Evolutionary conservation across 2,113 vertebrate species (phyloP).

Genomic region (Ictalurus punctatus): DNA sequence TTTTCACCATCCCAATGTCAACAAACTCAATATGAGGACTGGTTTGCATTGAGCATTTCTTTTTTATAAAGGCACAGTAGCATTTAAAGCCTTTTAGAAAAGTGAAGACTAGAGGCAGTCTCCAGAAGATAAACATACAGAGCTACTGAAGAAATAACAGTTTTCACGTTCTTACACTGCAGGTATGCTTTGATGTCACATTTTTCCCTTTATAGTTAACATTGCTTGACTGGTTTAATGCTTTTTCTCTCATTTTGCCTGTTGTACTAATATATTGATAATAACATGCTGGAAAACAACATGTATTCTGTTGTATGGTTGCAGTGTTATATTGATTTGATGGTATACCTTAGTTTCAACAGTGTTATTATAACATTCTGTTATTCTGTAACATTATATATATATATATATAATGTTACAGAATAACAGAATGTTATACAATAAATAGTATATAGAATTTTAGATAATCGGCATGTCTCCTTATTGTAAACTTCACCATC

Average conservation of each 20-base stretch:
- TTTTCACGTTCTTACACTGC: not conserved
- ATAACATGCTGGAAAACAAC: too few species aligned
- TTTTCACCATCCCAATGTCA: not conserved
- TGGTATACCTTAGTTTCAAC: too few species aligned
- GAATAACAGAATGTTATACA: too few species aligned
- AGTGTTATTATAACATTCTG: too few species aligned
- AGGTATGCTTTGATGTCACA: not conserved
- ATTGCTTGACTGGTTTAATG: not conserved
- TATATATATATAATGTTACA: too few species aligned
- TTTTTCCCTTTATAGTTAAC: not conserved
- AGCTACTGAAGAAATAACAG: not conserved
- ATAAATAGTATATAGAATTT: too few species aligned
- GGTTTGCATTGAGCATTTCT: conserved; percentile 1
- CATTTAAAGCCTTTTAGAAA: not conserved
- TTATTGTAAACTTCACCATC: too few species aligned
- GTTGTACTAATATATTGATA: too few species aligned
- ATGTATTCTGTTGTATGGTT: too few species aligned
- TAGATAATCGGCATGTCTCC: too few species aligned
- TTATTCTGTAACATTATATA: too few species aligned
- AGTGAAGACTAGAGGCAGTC: not conserved
- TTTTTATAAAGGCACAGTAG: not conserved
- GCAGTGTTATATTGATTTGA: too few species aligned
- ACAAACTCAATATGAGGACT: not conserved
- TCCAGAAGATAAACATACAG: not conserved
- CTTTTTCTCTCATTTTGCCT: not conserved